These are phyloP conservation scores for Nomia melanderi DNA, from an alignment of 1,140 invertebrate species.

Conservation along the genomic window DNA sequence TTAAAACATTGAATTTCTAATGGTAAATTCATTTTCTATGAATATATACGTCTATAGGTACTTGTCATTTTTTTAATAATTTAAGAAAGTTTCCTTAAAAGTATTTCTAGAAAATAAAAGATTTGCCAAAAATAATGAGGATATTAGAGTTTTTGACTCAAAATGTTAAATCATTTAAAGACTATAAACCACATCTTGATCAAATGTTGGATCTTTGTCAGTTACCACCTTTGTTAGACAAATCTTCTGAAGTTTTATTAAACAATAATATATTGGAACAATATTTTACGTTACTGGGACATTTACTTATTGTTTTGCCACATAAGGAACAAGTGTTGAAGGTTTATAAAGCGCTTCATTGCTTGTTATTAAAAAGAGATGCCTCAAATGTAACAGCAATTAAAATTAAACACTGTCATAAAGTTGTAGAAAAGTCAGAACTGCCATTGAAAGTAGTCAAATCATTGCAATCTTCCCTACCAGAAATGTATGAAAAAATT, in stretches of 20 bases:
- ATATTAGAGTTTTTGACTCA: constrained; percentile 67
- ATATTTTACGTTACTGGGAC: constrained; percentile 68
- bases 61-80: not conserved
- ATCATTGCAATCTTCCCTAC: constrained; percentile 47
- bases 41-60: not conserved
- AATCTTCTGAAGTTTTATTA: constrained; percentile 58
- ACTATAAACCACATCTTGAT: constrained; percentile 61
- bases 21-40: not conserved
- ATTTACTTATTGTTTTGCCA: constrained; percentile 61
- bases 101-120: constrained; percentile 62
- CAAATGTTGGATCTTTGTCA: constrained; percentile 62
- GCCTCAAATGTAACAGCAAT: constrained; percentile 26
- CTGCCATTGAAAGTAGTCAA: constrained; percentile 60
- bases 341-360: constrained; percentile 49
- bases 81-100: constrained; percentile 46
- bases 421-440: constrained; percentile 62
- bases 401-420: constrained; percentile 54
- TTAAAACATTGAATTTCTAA: not conserved
- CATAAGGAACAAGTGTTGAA: constrained; percentile 39
- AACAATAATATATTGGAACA: constrained; percentile 49
- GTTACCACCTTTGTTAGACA: constrained; percentile 57
- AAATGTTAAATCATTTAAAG: constrained; percentile 29
- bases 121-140: constrained; percentile 62
- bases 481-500: constrained; percentile 48
- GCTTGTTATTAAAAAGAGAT: constrained; percentile 51